Conservation (phyloP, 37 sponge, comb jelly and placozoan genomes). For the Spongilla lacustris region DNA sequence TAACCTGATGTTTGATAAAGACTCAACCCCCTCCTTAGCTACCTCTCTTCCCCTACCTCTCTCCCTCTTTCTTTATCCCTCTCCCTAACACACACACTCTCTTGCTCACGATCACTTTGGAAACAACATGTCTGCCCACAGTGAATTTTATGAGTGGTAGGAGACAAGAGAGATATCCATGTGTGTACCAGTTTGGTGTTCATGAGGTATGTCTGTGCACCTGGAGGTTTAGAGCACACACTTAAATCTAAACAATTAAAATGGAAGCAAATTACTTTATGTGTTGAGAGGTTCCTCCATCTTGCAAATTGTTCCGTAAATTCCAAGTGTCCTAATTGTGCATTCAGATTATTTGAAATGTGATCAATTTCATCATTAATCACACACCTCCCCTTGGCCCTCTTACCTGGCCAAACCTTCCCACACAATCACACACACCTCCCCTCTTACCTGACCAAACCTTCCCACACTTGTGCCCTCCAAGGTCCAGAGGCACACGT, state of each 20-base stretch:
- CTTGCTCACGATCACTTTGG: too few relatives aligned
- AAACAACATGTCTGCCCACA: too few relatives aligned
- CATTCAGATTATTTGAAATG: background rate
- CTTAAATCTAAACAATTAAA: background rate
- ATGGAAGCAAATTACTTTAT: background rate
- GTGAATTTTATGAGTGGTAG: too few relatives aligned
- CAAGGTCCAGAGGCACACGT: conserved; percentile 88
- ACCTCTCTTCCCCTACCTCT: too few relatives aligned
- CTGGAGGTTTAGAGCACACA: background rate
- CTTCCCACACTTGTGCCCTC: conserved; percentile 87
- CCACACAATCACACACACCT: too few relatives aligned
- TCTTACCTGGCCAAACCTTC: too few relatives aligned
- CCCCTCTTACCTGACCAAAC: conserved; percentile 87
- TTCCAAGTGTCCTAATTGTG: background rate
- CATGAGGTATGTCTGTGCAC: background rate
- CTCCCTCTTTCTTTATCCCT: too few relatives aligned
- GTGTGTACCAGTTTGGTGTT: background rate
- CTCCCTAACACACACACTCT: too few relatives aligned
- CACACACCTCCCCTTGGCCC: background rate
- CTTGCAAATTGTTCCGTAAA: background rate
- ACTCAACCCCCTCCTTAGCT: too few relatives aligned
- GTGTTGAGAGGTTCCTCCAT: background rate
- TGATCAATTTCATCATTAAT: background rate
- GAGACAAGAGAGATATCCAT: too few relatives aligned
- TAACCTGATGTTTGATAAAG: too few relatives aligned